Evolutionary conservation across 2,113 vertebrate species (phyloP), one percentile per base, ranked within the genome.

Genomic region (Callospermophilus lateralis): DNA sequence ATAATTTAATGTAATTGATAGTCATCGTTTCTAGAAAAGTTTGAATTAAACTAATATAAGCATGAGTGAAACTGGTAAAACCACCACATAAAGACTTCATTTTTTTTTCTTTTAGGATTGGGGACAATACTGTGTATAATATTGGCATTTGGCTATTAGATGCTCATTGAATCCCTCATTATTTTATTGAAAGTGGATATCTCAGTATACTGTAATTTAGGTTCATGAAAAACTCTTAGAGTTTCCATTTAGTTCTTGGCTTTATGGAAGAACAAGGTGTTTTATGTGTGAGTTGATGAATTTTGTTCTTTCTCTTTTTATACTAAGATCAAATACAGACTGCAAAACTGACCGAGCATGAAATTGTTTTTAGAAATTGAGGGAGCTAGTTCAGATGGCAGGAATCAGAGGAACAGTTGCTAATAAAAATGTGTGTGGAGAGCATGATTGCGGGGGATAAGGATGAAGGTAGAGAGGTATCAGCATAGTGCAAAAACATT

Each of bases 321-420:
- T 89, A 70, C 91, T 77, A 74, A 96, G 94, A 98, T 98, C 97
- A 98, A 98, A 94, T 95, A 97, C 58, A 97, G 92, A 97, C 96
- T 97, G 16, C 95, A 97, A 97, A 98, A 78, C 95, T 98, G 92
- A 80, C 95, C 90, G 86, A 95, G 97, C 95, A 79, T 97, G 97
- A 98, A 98, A 98, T 98, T 98, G 97, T 98, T 98, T 98, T 95
- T 96, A 95, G 72, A 84, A 97, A 55, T 97, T 97, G 94, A 97
- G 94, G 42, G 65, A 12, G 12, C 53, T n/a, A 10, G 51, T 97
- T 98, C 95, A 93, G 96, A 97, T 67, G 93, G 42, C 89, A 74
- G 28, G 83, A 98, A 97, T 96, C 79, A 83, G 77, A 89, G 61
- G 37, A 95, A 92, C 2, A 83, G 63, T 97, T 97, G 90, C 94